Base-by-base conservation (phyloP, 53 echinoderm and acorn worm species). In the Henricia sp. region DNA sequence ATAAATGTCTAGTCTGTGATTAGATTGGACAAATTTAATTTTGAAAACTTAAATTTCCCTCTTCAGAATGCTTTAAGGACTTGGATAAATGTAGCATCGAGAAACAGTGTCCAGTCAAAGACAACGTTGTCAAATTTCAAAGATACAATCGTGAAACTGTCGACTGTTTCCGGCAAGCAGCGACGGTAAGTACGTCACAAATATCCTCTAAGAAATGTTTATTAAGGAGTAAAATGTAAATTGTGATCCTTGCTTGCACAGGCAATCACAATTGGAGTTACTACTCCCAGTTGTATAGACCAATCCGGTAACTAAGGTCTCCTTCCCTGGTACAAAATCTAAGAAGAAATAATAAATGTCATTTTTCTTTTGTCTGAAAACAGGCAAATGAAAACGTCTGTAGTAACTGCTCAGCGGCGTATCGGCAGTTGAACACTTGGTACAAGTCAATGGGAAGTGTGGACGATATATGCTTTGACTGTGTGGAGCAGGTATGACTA, bases 391-490 rank as follows among this genome's bases (percentile, higher is more conserved):
- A 12, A 16, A 54, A 83, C 0, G 54, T 91, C 19, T 91, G 91
- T 57, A 26, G 0, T 6, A 87, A 87, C 38, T 91, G 91, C 76
- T 74, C 68, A 12, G 33, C 25, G 16, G 20, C 64, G 9, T 91
- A 91, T 52, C 2, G 11, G 20, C 55, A 28, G 26, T 76, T 91
- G 17, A 67, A 58, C 51, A 32, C 67, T 0, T 46, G 67, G 52
- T 91, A 83, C 59, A 3, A 37, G 13, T 35, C 34, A 37, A 21
- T 88, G 19, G 67, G 69, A 4, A 65, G 38, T 10, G 64, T 80
- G 0, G 77, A 91, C 12, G 88, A 87, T 41, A 60, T 85, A 13
- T 92, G 92, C 50, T 80, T 88, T 44, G 92, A 88, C 43, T 77
- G 84, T 39, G 85, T 80, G 26, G 89, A 88, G 42, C 66, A 63